phyloP scores from a whole-genome alignment of 2,888 invertebrate species.

The Cryptocephalus moraei region DNA sequence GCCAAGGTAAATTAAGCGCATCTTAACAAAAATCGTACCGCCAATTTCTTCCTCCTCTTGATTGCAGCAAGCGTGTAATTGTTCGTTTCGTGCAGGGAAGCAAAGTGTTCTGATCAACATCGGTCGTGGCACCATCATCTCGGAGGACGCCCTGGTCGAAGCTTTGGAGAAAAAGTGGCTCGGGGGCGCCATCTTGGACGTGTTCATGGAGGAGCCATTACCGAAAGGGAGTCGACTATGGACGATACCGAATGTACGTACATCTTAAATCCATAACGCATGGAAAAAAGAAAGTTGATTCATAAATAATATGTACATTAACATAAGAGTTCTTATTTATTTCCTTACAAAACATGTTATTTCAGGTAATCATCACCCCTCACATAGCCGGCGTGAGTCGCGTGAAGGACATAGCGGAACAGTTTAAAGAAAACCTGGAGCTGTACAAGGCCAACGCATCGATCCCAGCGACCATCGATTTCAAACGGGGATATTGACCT shows the following conservation, averaged over 20 bases:
- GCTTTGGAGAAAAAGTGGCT: slow-evolving; percentile 45
- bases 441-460: slow-evolving; percentile 31
- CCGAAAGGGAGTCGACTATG: slow-evolving; percentile 40
- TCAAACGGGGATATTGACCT: slow-evolving; percentile 36
- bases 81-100: no score
- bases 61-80: no score
- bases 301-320: no score
- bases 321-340: slow-evolving; percentile 7
- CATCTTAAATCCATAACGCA: no score
- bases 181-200: slow-evolving; percentile 46
- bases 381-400: slow-evolving; percentile 37
- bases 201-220: slow-evolving; percentile 46
- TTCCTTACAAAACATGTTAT: no score
- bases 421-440: slow-evolving; percentile 38
- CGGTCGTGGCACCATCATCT: slow-evolving; percentile 46
- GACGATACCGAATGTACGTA: slow-evolving; percentile 39
- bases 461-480: slow-evolving; percentile 33
- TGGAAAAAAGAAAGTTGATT: no score
- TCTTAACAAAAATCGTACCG: no score
- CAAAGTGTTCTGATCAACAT: slow-evolving; percentile 38
- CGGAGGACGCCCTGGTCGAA: slow-evolving; percentile 40
- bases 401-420: slow-evolving; percentile 37
- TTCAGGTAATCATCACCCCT: slow-evolving; percentile 27
- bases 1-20: slow-evolving; percentile 32
- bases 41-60: no score